A percentile compares a stretch with the other conserved stretches of the same genome.
Evolutionary conservation across 2,888 invertebrate species (phyloP).

Genomic region (Tetanocera ferruginea): DNA sequence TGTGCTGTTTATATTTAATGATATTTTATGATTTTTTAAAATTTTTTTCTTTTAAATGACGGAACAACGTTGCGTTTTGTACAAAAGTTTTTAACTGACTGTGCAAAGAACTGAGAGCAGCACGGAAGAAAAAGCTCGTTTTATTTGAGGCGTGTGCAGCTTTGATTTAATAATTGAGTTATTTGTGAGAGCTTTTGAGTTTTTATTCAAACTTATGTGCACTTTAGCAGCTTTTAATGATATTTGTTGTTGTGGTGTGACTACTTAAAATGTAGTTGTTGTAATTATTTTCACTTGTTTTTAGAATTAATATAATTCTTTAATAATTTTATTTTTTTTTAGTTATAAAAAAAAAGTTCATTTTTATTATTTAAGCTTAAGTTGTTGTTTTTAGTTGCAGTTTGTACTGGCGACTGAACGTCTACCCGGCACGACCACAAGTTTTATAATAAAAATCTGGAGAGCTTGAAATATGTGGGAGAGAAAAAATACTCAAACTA

Average conservation of each 20-base stretch:
- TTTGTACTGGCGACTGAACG: constrained; percentile 74
- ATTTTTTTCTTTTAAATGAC: background rate
- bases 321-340: constrained; percentile 40
- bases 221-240: background rate
- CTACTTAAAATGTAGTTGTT: constrained; percentile 1
- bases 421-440: constrained; percentile 72
- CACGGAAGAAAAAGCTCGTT: constrained; percentile 2
- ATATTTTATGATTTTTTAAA: constrained; percentile 23
- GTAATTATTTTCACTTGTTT: background rate
- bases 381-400: constrained; percentile 49
- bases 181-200: constrained; percentile 10
- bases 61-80: background rate
- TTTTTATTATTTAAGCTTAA: background rate
- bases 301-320: constrained; percentile 29
- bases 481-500: background rate
- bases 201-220: background rate
- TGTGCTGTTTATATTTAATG: background rate
- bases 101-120: background rate
- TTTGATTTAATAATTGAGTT: constrained; percentile 27
- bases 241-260: background rate
- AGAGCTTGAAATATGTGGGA: background rate
- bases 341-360: constrained; percentile 21
- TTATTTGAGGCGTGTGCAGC: constrained; percentile 26
- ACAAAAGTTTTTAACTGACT: constrained; percentile 29
- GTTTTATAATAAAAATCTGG: constrained; percentile 59